phyloP scores from a whole-genome alignment of 2,113 vertebrate species.

The Ochotona curzoniae region DNA sequence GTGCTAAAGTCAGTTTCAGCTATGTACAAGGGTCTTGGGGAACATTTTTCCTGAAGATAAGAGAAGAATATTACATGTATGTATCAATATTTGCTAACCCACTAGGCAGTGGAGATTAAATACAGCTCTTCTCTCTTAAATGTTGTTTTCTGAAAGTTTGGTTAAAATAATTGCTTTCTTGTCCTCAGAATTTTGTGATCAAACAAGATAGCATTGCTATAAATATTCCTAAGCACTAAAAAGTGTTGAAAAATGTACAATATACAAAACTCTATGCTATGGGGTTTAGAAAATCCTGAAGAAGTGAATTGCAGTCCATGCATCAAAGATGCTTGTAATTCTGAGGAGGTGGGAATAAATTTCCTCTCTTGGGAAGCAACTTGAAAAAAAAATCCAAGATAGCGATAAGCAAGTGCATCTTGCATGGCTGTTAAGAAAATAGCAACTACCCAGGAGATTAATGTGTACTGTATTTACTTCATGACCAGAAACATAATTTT shows the following conservation, averaged over 20 bases:
- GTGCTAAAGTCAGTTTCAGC: not conserved
- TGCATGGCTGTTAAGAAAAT: not conserved
- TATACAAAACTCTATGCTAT: not conserved
- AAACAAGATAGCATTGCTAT: not conserved
- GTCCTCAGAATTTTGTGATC: not conserved
- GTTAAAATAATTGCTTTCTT: not conserved
- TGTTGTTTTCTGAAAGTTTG: conserved; percentile 8
- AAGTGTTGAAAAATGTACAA: not conserved
- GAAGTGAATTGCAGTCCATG: not conserved
- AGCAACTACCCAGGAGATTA: conserved; percentile 56
- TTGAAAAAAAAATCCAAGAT: not conserved
- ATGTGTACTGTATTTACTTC: conserved; percentile 27
- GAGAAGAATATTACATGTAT: too few relatives aligned
- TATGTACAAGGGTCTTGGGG: not conserved
- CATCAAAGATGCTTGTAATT: not conserved
- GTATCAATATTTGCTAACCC: not conserved
- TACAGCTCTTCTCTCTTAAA: not conserved
- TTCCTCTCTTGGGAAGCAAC: conserved; percentile 7
- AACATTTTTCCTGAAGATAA: not conserved
- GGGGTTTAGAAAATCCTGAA: conserved; percentile 1
- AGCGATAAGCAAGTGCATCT: not conserved
- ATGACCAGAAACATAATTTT: conserved; percentile 37
- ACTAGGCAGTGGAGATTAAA: not conserved
- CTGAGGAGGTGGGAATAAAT: not conserved
- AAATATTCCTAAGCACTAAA: not conserved